Evolutionary conservation across 2,888 invertebrate genomes (phyloP).

Genomic region (Prosopocoilus inquinatus): DNA sequence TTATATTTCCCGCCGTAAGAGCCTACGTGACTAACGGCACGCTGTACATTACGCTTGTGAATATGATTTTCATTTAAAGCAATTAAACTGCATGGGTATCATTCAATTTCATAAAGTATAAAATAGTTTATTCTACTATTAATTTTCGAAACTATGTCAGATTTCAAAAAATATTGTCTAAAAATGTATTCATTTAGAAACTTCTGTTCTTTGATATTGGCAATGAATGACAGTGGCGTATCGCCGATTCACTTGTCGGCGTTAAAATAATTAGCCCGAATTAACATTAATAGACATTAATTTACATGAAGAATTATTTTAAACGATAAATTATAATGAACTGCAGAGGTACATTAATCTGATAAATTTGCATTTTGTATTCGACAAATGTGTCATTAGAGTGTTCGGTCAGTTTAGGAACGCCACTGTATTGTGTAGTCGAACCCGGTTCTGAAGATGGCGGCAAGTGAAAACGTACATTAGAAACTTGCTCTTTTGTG

Average conservation of each 20-base stretch:
- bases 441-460: conserved; percentile 20
- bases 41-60: not conserved
- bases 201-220: conserved; percentile 10
- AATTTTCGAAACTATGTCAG: not conserved
- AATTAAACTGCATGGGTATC: not conserved
- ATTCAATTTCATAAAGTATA: not conserved
- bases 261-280: no score
- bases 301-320: no score
- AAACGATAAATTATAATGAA: no score
- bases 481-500: conserved; percentile 7
- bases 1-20: conserved; percentile 23
- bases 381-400: not conserved
- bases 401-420: not conserved
- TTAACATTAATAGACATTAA: no score
- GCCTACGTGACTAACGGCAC: conserved; percentile 26
- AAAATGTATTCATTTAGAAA: not conserved
- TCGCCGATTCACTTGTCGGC: not conserved
- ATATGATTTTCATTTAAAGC: not conserved
- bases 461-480: conserved; percentile 21
- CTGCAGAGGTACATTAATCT: not conserved
- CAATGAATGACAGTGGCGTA: conserved; percentile 17
- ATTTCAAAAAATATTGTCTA: not conserved
- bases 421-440: conserved; percentile 18
- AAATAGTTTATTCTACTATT: no score
- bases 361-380: not conserved